Evolutionary conservation across 2,888 invertebrate species (phyloP).

Genomic region (Diaphora mendica): DNA sequence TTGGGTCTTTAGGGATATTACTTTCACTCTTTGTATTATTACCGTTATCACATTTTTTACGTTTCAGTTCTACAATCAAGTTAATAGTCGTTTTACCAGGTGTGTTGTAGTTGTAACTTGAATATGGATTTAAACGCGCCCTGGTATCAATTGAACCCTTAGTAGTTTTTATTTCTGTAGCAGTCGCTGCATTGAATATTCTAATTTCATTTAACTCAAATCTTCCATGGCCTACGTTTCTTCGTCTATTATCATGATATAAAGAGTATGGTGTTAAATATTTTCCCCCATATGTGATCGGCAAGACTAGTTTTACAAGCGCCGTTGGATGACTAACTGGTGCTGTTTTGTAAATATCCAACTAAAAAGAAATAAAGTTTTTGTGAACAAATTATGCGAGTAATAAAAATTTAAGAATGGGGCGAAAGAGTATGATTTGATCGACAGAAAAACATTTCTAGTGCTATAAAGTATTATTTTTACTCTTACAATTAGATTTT

Average conservation of each 20-base stretch:
- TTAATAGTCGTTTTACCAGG: slow-evolving; percentile 19
- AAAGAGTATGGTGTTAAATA: slow-evolving; percentile 2
- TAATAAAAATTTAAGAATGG: not conserved
- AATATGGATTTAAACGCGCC: slow-evolving; percentile 2
- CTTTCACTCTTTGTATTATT: not conserved
- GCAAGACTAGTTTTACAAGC: slow-evolving; percentile 24
- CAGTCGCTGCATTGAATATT: slow-evolving; percentile 38
- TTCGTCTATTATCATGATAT: not conserved
- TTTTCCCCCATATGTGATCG: slow-evolving; percentile 1
- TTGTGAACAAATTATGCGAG: not conserved
- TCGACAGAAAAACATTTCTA: too few relatives aligned
- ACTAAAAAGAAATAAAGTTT: slow-evolving; percentile 37
- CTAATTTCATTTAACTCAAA: slow-evolving; percentile 27
- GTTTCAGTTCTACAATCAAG: slow-evolving; percentile 22
- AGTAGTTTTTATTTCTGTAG: slow-evolving; percentile 33
- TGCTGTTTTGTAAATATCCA: slow-evolving; percentile 30
- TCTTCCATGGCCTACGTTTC: slow-evolving; percentile 18
- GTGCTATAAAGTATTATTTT: too few relatives aligned
- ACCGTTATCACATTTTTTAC: not conserved
- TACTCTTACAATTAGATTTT: too few relatives aligned
- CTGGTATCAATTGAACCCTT: slow-evolving; percentile 56
- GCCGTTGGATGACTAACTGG: slow-evolving; percentile 18
- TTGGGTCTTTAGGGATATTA: not conserved
- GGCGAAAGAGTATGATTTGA: too few relatives aligned
- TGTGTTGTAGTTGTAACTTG: not conserved